Evolutionary conservation across 2,888 invertebrate species (phyloP), one percentile per base, ranked within the genome.

Genomic region (Thymelicus sylvestris): DNA sequence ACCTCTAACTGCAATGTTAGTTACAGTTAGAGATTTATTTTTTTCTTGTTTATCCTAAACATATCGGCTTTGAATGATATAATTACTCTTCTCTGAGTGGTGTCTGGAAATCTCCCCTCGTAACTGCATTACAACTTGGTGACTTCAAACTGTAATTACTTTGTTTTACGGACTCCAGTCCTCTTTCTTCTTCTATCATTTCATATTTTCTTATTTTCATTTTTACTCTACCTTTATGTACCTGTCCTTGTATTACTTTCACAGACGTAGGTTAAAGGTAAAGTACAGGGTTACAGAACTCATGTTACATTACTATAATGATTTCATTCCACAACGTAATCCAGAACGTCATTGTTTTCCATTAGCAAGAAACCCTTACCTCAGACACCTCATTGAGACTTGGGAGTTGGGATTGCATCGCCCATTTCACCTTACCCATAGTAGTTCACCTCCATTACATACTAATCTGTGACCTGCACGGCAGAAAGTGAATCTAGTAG

Each of bases 401-500:
- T 7, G 10, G n/a, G 12, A 8, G 8, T 15, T 8, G 6, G 15
- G 8, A 50, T 50, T 50, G 48, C n/a, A 5, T 50, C 50, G 44
- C 0, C 10, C 4, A 44, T 52, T 52, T 52, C 15, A 52, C 15
- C 52, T 48, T 6, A 52, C 6, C 7, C 52, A 6, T 15, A 50
- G 12, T 15, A 19, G 8, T 8, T 13, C 13, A 59, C 39, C 7
- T n/a, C 15, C 62, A 69, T 64, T 64, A 52, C 62, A n/a, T 55
- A 66, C 62, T 71, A 71, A 73, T 80, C 50, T 76, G 71, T 66
- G 67, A 81, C 81, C 86, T 85, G 81, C 82, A 83, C 86, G 84
- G 77, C 96, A 99, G 99, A 99, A 99, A 98, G 99, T 99, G 88
- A 98, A 99, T 94, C 96, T 99, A 95, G 97, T 98, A 93, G 97